A percentile compares a stretch with the other conserved stretches of the same genome.
phyloP scores from a whole-genome alignment of 2,888 invertebrate genomes.

The Apocheima hispidaria region DNA sequence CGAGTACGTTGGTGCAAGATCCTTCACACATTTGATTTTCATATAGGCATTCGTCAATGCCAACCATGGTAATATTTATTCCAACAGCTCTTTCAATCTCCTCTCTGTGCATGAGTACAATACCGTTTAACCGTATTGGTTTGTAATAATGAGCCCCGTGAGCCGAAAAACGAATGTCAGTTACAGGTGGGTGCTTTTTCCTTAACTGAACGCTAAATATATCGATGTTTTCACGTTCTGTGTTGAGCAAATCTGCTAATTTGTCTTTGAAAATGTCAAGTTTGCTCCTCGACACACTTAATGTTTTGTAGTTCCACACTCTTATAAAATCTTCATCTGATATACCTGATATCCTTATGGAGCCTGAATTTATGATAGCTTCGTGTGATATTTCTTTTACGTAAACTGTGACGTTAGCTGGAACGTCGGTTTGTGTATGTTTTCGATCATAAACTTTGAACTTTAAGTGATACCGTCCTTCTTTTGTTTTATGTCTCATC shows the following conservation, averaged over 20 bases:
- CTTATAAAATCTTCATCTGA: conserved; percentile 98
- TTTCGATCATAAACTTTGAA: conserved; percentile 97
- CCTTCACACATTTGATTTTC: conserved; percentile 98
- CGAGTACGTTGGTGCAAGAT: conserved; percentile 97
- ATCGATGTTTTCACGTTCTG: conserved; percentile 95
- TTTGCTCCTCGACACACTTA: conserved; percentile 94
- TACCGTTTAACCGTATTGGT: conserved; percentile 96
- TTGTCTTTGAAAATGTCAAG: conserved; percentile 96
- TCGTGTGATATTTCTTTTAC: conserved; percentile 98
- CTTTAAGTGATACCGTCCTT: conserved; percentile 93
- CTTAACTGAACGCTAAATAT: conserved; percentile 98
- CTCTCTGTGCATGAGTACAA: conserved; percentile 96
- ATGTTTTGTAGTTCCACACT: conserved; percentile 96
- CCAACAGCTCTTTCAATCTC: conserved; percentile 98
- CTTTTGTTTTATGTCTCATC: conserved; percentile 96
- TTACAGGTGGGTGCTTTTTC: conserved; percentile 94
- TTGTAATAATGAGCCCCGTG: conserved; percentile 98
- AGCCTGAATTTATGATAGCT: conserved; percentile 97
- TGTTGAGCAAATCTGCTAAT: conserved; percentile 93
- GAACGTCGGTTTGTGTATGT: conserved; percentile 97
- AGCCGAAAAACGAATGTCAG: conserved; percentile 97
- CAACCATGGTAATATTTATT: conserved; percentile 98
- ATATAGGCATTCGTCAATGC: conserved; percentile 98
- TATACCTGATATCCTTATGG: conserved; percentile 96
- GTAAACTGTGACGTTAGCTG: conserved; percentile 97